phyloP scores from a whole-genome alignment of 53 echinoderm and acorn worm genomes.

The Holothuria leucospilota region DNA sequence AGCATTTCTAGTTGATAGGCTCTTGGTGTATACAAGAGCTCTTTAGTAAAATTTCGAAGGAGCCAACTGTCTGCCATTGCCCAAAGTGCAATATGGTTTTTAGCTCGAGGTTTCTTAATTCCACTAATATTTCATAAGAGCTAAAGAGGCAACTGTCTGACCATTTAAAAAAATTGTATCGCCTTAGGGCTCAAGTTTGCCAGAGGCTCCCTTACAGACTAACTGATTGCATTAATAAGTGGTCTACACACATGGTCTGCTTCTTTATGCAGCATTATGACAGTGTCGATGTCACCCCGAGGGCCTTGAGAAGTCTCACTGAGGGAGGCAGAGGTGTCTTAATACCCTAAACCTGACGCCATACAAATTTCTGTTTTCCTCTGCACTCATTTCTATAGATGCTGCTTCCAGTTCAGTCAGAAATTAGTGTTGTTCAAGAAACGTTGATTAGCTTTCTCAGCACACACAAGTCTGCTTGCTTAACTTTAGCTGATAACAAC shows the following conservation, averaged over 20 bases:
- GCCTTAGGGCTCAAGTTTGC: conserved; percentile 4
- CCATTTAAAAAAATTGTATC: not conserved
- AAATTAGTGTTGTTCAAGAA: too few species aligned
- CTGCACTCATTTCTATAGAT: too few species aligned
- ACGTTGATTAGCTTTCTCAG: not conserved
- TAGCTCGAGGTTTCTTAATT: conserved; percentile 35
- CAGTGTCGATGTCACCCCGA: conserved; percentile 29
- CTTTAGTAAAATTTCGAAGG: conserved; percentile 24
- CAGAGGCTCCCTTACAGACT: conserved; percentile 12
- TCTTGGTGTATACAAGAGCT: conserved; percentile 5
- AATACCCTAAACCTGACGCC: conserved; percentile 16
- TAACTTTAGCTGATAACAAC: not conserved
- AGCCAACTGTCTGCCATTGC: conserved; percentile 32
- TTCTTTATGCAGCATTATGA: conserved; percentile 15
- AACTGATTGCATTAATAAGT: conserved; percentile 30
- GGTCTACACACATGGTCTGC: too few species aligned
- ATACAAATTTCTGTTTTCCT: conserved; percentile 7
- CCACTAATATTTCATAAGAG: conserved; percentile 29
- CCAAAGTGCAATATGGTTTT: conserved; percentile 11
- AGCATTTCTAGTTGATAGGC: conserved; percentile 8
- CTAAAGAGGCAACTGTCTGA: conserved; percentile 12
- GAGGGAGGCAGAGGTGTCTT: conserved; percentile 38
- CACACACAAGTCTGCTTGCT: conserved; percentile 26
- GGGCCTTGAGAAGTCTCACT: conserved; percentile 24
- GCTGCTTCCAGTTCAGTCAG: too few species aligned